These are phyloP conservation scores for Mesorhabditis belari DNA, from an alignment of 2,888 invertebrate species.

Conservation along the genomic window DNA sequence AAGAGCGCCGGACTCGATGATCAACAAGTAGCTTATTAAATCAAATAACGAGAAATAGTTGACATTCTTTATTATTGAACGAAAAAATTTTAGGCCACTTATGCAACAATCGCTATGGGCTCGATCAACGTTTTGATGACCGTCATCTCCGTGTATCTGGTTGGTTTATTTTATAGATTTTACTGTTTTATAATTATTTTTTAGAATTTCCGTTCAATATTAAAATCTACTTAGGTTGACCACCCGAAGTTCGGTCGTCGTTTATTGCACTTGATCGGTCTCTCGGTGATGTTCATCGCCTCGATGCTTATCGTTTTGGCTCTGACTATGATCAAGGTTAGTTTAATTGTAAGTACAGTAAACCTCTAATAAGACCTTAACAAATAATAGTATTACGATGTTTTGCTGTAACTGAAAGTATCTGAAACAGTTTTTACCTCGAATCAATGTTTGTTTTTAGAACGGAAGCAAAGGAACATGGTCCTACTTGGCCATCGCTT, in stretches of 20 bases:
- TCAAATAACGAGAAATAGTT: background rate
- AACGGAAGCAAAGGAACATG: background rate
- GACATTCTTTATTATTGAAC: background rate
- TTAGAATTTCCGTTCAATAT: background rate
- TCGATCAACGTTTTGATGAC: conserved; percentile 81
- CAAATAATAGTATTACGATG: background rate
- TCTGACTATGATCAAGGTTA: conserved; percentile 18
- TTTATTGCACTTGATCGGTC: conserved; percentile 72
- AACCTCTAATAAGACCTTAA: background rate
- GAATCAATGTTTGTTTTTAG: background rate
- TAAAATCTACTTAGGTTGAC: conserved; percentile 25
- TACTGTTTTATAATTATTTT: background rate
- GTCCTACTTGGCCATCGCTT: conserved; percentile 68
- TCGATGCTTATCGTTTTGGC: conserved; percentile 66
- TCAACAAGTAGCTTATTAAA: background rate
- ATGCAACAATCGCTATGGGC: conserved; percentile 75
- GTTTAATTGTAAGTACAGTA: conserved; percentile 3
- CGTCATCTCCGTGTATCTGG: conserved; percentile 63
- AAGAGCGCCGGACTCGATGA: conserved; percentile 63
- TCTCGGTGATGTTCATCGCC: conserved; percentile 71
- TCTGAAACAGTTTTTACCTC: background rate
- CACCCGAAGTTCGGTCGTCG: conserved; percentile 69
- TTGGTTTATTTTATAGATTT: conserved; percentile 3
- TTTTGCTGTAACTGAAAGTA: background rate
- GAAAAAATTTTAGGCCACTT: conserved; percentile 61